phyloP scores from a whole-genome alignment of 1,140 invertebrate genomes.

The Drosophila seguyi region DNA sequence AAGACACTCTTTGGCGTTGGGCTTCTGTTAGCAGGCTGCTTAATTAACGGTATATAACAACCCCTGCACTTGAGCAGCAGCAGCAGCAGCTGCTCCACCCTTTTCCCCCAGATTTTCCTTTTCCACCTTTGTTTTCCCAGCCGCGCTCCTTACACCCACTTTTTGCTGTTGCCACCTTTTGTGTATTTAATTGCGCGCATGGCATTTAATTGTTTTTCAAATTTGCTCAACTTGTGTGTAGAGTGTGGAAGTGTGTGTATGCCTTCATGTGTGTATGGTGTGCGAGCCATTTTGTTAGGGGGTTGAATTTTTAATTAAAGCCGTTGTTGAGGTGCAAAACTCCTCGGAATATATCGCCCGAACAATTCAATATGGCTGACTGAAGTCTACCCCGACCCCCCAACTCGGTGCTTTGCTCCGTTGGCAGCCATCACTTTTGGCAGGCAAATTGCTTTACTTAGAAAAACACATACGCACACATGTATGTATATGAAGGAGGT shows the following conservation, averaged over 20 bases:
- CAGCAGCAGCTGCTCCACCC: conserved; percentile 41
- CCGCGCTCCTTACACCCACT: neutral
- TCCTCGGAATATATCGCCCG: conserved; percentile 48
- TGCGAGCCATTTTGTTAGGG: conserved; percentile 67
- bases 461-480: conserved; percentile 31
- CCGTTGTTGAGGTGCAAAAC: conserved; percentile 57
- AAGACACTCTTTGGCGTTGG: conserved; percentile 37
- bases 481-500: conserved; percentile 24
- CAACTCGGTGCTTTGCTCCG: neutral
- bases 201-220: conserved; percentile 84
- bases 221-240: conserved; percentile 82
- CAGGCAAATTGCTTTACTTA: conserved; percentile 74
- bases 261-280: conserved; percentile 29
- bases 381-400: conserved; percentile 13
- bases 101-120: conserved; percentile 20
- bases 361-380: conserved; percentile 74
- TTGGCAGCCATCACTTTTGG: conserved; percentile 30
- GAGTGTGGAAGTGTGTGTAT: conserved; percentile 32
- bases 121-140: conserved; percentile 10
- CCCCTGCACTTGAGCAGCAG: conserved; percentile 74
- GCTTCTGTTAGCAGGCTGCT: conserved; percentile 62
- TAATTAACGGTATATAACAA: conserved; percentile 78
- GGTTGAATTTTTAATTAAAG: conserved; percentile 84
- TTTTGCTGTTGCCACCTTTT: conserved; percentile 76
- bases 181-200: conserved; percentile 84